phyloP scores from a whole-genome alignment of 2,113 vertebrate species.

The Rhadina sibilatrix region DNA sequence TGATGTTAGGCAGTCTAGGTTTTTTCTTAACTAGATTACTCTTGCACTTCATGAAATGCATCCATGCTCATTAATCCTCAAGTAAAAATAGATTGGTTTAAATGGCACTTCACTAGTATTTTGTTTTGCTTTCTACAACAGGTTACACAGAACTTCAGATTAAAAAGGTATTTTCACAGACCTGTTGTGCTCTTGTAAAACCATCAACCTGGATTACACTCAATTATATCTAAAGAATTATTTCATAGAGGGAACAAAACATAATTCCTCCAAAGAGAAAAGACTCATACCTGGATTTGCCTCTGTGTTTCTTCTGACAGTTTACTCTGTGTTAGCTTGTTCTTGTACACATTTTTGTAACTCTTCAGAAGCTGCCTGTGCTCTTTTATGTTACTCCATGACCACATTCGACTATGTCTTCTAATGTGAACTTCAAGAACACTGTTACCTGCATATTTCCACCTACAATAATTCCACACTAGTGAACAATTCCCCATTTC shows the following conservation, averaged over 20 bases:
- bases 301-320: constrained; percentile 78
- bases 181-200: background rate
- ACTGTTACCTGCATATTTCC: constrained; percentile 85
- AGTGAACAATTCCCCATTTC: background rate
- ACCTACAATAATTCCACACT: constrained; percentile 78
- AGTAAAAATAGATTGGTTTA: background rate
- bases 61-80: background rate
- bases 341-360: constrained; percentile 85
- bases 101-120: background rate
- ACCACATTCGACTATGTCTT: constrained; percentile 83
- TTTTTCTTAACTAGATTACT: background rate
- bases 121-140: background rate
- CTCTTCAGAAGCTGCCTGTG: constrained; percentile 84
- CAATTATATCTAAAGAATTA: background rate
- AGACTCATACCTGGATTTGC: constrained; percentile 82
- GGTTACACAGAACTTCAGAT: background rate
- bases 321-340: constrained; percentile 84
- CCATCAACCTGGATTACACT: background rate
- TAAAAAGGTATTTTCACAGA: background rate
- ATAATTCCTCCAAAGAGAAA: background rate
- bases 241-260: background rate
- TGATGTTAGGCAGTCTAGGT: background rate
- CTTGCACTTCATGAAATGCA: background rate
- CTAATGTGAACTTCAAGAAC: constrained; percentile 88
- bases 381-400: constrained; percentile 83